Conservation (phyloP, 2,888 invertebrate genomes). For the Parochlus steinenii region DNA sequence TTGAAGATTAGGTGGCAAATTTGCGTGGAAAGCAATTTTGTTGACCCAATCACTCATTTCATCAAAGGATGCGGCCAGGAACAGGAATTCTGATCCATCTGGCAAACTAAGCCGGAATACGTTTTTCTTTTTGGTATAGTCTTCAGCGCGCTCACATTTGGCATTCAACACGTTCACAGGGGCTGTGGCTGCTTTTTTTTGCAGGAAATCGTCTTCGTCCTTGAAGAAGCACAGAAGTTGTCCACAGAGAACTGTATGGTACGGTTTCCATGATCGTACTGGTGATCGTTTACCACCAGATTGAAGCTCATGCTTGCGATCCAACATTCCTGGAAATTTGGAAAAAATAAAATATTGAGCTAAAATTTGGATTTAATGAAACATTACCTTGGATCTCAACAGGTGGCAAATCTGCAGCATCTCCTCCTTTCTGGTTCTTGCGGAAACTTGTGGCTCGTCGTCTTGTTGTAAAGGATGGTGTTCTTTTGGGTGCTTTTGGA, state of each 20-base stretch:
- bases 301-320: slow-evolving; percentile 87
- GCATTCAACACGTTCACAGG: slow-evolving; percentile 68
- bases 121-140: slow-evolving; percentile 90
- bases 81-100: slow-evolving; percentile 88
- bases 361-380: no score
- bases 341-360: no score
- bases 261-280: slow-evolving; percentile 88
- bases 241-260: slow-evolving; percentile 90
- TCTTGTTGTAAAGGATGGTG: slow-evolving; percentile 89
- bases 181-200: slow-evolving; percentile 74
- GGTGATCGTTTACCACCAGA: slow-evolving; percentile 89
- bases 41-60: slow-evolving; percentile 81
- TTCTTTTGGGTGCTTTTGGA: slow-evolving; percentile 73
- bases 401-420: slow-evolving; percentile 53
- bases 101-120: slow-evolving; percentile 76
- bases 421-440: slow-evolving; percentile 45
- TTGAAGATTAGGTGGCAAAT: slow-evolving; percentile 76
- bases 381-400: slow-evolving; percentile 87
- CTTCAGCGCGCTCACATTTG: slow-evolving; percentile 68
- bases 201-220: slow-evolving; percentile 78
- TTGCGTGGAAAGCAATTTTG: slow-evolving; percentile 86
- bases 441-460: slow-evolving; percentile 77
- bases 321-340: slow-evolving; percentile 73
- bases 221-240: slow-evolving; percentile 96
- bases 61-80: slow-evolving; percentile 54